Percentiles rank a stretch among this genome's conserved stretches.
Conservation (phyloP, 2,888 invertebrate genomes). For the Ganaspis brasiliensis region DNA sequence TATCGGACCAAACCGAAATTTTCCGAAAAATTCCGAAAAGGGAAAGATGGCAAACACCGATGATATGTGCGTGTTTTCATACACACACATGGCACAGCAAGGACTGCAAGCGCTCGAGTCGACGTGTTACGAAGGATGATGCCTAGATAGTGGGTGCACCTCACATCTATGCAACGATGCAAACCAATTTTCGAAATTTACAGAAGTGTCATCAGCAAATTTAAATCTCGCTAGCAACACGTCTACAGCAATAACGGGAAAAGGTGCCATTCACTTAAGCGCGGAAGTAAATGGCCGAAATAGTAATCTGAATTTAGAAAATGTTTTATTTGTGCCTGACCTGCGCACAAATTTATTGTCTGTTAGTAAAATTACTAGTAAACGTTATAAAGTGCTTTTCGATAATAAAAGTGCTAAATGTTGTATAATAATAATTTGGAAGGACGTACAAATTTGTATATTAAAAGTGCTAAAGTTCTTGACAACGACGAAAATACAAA, state of each 20-base stretch:
- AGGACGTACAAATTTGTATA: no score
- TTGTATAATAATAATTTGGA: no score
- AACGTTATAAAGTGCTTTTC: conserved; percentile 9
- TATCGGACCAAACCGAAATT: neutral
- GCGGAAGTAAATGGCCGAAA: conserved; percentile 43
- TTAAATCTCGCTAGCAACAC: conserved; percentile 45
- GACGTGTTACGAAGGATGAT: neutral
- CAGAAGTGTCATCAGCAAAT: conserved; percentile 24
- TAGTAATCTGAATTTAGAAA: conserved; percentile 40
- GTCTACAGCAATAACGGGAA: conserved; percentile 44
- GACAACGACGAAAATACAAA: neutral
- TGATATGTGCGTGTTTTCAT: neutral
- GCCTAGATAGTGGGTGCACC: conserved; percentile 32
- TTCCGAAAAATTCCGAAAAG: conserved; percentile 1
- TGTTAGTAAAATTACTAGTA: conserved; percentile 38
- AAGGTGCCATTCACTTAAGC: conserved; percentile 42
- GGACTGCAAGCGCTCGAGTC: conserved; percentile 24
- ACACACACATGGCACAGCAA: neutral
- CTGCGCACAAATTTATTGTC: conserved; percentile 45
- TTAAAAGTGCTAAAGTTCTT: neutral
- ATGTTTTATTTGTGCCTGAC: conserved; percentile 42
- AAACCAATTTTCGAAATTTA: conserved; percentile 13
- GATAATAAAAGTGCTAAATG: neutral
- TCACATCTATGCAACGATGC: conserved; percentile 11
- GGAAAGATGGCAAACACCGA: conserved; percentile 2